Evolutionary conservation across 2,888 invertebrate genomes (phyloP).

Genomic region (Eucera pruinosa): DNA sequence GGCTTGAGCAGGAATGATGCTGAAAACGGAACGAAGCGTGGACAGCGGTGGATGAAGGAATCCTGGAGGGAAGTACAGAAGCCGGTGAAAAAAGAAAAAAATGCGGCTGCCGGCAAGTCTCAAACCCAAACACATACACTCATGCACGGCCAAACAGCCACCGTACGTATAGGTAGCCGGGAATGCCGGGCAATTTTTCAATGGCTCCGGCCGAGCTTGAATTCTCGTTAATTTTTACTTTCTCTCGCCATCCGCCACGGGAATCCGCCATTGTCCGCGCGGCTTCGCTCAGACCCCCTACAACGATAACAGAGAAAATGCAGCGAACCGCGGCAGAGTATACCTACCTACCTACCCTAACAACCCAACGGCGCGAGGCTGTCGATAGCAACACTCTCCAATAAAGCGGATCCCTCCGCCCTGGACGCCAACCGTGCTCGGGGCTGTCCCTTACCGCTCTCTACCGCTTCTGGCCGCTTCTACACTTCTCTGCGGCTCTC

Average conservation of each 20-base stretch:
- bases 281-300: conserved; percentile 78
- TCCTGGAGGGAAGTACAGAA: conserved; percentile 58
- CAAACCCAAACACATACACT: conserved; percentile 68
- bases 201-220: conserved; percentile 83
- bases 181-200: conserved; percentile 81
- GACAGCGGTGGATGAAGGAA: conserved; percentile 57
- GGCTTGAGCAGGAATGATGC: conserved; percentile 47
- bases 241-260: conserved; percentile 81
- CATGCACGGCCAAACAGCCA: conserved; percentile 30
- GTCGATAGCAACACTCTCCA: conserved; percentile 82
- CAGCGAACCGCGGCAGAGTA: conserved; percentile 77
- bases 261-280: conserved; percentile 76
- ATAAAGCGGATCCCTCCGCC: conserved; percentile 78
- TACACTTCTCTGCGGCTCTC: conserved; percentile 38
- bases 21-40: conserved; percentile 52
- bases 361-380: conserved; percentile 76
- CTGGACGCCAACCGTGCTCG: conserved; percentile 58
- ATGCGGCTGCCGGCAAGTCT: conserved; percentile 75
- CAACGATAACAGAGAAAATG: conserved; percentile 83
- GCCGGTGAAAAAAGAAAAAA: conserved; percentile 62
- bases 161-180: conserved; percentile 48
- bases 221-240: conserved; percentile 84
- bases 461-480: conserved; percentile 44
- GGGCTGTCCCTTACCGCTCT: conserved; percentile 57
- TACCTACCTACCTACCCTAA: conserved; percentile 74